Percentiles rank a stretch among this genome's conserved stretches.
These are phyloP conservation scores for Premnoplex brunnescens DNA, from an alignment of 2,797 vertebrate species.

Conservation along the genomic window DNA sequence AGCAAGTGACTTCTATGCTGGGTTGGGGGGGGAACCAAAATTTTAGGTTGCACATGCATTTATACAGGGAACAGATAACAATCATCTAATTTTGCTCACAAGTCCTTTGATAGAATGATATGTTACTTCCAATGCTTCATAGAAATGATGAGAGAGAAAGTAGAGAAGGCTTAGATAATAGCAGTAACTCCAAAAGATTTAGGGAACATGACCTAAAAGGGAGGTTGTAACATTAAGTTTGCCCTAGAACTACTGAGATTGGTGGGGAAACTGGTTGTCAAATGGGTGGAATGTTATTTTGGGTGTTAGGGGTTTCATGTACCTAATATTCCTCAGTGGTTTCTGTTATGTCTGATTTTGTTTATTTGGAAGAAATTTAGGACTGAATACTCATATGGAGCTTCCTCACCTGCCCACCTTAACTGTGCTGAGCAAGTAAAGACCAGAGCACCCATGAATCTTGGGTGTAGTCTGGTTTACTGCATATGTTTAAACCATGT, in stretches of 20 bases:
- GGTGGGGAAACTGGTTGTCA: background rate
- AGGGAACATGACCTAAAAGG: background rate
- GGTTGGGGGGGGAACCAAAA: fast-evolving
- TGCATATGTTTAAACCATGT: background rate
- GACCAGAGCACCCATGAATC: fast-evolving
- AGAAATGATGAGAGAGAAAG: background rate
- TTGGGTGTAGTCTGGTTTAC: background rate
- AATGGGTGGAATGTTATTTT: background rate
- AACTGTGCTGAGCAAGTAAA: background rate
- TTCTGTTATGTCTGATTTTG: background rate
- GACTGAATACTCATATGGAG: background rate
- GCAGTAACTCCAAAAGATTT: background rate
- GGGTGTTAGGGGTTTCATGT: background rate
- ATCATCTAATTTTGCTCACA: background rate
- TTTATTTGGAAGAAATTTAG: background rate
- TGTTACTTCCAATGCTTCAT: background rate
- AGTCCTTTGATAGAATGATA: background rate
- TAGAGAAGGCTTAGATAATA: background rate
- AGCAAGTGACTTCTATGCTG: background rate
- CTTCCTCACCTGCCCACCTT: background rate
- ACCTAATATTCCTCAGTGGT: background rate
- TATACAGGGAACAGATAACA: background rate
- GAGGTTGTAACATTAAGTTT: background rate
- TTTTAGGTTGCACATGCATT: background rate
- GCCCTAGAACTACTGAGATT: background rate